These are phyloP conservation scores for Montipora sp. DNA, from an alignment of 64 coral and sea anemone genomes.

Conservation along the genomic window DNA sequence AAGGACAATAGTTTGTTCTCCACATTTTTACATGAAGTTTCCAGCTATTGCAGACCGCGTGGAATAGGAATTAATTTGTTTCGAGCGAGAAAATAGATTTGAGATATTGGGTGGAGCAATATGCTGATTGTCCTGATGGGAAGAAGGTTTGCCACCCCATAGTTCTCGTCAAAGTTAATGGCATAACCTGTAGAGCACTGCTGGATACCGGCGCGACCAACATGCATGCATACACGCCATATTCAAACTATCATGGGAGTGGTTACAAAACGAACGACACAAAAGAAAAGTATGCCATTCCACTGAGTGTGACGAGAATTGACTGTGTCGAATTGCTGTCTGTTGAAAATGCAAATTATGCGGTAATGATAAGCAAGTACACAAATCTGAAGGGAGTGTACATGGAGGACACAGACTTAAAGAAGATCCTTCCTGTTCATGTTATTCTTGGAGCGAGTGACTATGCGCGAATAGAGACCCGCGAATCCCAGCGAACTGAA, in stretches of 20 bases:
- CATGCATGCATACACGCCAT: neutral
- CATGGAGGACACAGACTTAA: slow-evolving; percentile 2
- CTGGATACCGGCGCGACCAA: slow-evolving; percentile 35
- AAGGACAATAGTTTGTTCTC: no score
- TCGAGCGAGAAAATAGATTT: no score
- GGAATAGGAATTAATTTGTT: no score
- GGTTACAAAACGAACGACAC: slow-evolving; percentile 34
- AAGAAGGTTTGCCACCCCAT: slow-evolving; percentile 33
- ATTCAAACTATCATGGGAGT: slow-evolving; percentile 40
- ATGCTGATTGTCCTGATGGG: neutral
- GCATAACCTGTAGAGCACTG: slow-evolving; percentile 33
- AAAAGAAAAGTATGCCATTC: slow-evolving; percentile 19
- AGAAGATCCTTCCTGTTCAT: slow-evolving; percentile 16
- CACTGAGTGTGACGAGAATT: slow-evolving; percentile 20
- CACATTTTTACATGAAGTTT: no score
- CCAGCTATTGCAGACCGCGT: no score
- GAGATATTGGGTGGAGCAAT: no score
- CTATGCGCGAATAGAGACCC: slow-evolving; percentile 30
- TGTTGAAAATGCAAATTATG: slow-evolving; percentile 22
- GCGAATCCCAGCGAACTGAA: slow-evolving; percentile 29
- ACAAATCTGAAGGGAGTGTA: slow-evolving; percentile 5
- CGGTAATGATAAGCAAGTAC: slow-evolving; percentile 22
- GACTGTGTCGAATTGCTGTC: slow-evolving; percentile 9
- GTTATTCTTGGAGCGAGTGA: slow-evolving; percentile 22
- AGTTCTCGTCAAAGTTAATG: slow-evolving; percentile 46